Conservation (phyloP, 2,797 vertebrate species). For the Heteromormyrus szaboi region DNA sequence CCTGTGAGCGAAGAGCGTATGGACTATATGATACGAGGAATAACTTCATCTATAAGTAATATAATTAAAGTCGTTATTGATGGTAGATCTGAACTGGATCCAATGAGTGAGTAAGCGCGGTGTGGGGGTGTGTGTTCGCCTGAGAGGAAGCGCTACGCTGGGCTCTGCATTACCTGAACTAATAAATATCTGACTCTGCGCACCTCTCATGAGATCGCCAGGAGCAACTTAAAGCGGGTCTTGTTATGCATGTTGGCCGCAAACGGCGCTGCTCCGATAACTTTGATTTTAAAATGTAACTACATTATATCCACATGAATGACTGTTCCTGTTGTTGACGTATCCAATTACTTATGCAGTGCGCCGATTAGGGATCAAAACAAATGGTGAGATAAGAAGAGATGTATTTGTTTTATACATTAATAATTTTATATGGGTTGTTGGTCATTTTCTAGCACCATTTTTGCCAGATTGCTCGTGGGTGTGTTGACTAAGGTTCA, state of each 20-base stretch:
- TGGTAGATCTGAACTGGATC: slow-evolving; percentile 8
- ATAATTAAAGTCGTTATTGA: slow-evolving; percentile 16
- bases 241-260: slow-evolving; percentile 8
- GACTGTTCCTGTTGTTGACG: not conserved
- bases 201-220: slow-evolving; percentile 22
- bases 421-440: not conserved
- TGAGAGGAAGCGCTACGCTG: slow-evolving; percentile 41
- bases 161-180: slow-evolving; percentile 53
- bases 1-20: not conserved
- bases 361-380: not conserved
- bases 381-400: not conserved
- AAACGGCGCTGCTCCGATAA: slow-evolving; percentile 3
- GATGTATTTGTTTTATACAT: not conserved
- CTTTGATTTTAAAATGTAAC: slow-evolving; percentile 13
- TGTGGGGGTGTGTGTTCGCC: slow-evolving; percentile 43
- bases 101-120: slow-evolving; percentile 20
- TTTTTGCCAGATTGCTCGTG: not conserved
- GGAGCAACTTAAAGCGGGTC: slow-evolving; percentile 12
- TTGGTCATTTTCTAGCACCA: not conserved
- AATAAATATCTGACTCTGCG: slow-evolving; percentile 39
- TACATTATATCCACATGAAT: not conserved
- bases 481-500: not conserved
- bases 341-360: not conserved
- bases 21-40: not conserved
- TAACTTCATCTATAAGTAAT: slow-evolving; percentile 4